Evolutionary conservation across 2,113 vertebrate genomes (phyloP).

Genomic region (Dromaius novaehollandiae): DNA sequence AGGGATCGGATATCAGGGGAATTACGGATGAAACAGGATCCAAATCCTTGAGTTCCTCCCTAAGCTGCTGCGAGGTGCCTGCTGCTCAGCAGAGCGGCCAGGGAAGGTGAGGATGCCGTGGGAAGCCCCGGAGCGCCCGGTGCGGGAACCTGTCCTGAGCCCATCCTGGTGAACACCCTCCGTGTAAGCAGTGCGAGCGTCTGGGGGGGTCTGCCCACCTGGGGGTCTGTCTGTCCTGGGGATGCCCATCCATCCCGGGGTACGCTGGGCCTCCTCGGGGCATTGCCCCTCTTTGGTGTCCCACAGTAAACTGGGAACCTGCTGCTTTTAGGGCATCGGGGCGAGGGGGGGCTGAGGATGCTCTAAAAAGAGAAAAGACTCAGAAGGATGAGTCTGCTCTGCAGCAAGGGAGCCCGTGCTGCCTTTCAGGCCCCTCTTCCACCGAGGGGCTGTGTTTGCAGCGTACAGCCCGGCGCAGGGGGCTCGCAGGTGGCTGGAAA

Average conservation of each 20-base stretch:
- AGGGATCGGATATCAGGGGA: slow-evolving; percentile 28
- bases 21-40: slow-evolving; percentile 41
- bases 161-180: not conserved
- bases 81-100: not conserved
- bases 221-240: not conserved
- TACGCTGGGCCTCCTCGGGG: too few relatives aligned
- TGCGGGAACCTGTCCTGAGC: not conserved
- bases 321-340: not conserved
- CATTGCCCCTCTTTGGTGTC: not conserved
- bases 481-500: too few relatives aligned
- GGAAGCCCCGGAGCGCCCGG: not conserved
- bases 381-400: too few relatives aligned
- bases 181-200: not conserved
- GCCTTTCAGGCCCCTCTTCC: too few relatives aligned
- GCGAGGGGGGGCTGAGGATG: too few relatives aligned
- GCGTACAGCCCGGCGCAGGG: too few relatives aligned
- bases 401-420: too few relatives aligned
- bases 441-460: too few relatives aligned
- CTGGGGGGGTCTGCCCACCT: not conserved
- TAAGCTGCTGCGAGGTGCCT: not conserved
- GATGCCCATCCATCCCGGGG: too few relatives aligned
- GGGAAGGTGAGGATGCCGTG: not conserved
- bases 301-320: not conserved
- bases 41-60: slow-evolving; percentile 39
- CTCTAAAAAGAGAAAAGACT: too few relatives aligned